Conservation (phyloP, 1,140 invertebrate genomes). For the silkworm (Bombyx mori) region DNA sequence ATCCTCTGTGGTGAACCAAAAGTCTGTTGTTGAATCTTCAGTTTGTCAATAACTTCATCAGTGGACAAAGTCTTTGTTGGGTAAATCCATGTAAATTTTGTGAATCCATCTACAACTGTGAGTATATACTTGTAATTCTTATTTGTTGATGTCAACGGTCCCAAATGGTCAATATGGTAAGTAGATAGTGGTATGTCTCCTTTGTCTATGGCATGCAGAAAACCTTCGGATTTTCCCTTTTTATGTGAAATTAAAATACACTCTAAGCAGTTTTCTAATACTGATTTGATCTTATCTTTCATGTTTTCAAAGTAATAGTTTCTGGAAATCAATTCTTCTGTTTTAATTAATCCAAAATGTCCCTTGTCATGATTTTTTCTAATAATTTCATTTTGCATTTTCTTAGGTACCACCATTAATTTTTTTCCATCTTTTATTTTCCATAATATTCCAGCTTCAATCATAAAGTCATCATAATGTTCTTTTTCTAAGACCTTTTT, state of each 20-base stretch:
- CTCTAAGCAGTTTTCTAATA: background rate
- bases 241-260: constrained; percentile 4
- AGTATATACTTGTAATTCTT: no score
- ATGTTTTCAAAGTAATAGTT: constrained; percentile 50
- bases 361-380: constrained; percentile 34
- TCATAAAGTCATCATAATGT: constrained; percentile 20
- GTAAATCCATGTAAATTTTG: constrained; percentile 24
- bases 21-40: constrained; percentile 23
- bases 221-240: background rate
- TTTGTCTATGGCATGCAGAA: background rate
- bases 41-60: constrained; percentile 23
- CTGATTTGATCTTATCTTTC: constrained; percentile 18
- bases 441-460: constrained; percentile 27
- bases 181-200: background rate
- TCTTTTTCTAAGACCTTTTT: constrained; percentile 22
- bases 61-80: constrained; percentile 24
- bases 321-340: constrained; percentile 35
- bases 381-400: constrained; percentile 33
- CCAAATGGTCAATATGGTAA: no score
- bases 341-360: constrained; percentile 51
- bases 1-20: constrained; percentile 44
- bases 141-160: no score
- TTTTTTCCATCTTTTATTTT: constrained; percentile 24
- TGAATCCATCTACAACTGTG: background rate
- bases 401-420: constrained; percentile 31